Base-by-base conservation (phyloP, 2,888 invertebrate genomes). In the Herminia tarsipennalis region DNA sequence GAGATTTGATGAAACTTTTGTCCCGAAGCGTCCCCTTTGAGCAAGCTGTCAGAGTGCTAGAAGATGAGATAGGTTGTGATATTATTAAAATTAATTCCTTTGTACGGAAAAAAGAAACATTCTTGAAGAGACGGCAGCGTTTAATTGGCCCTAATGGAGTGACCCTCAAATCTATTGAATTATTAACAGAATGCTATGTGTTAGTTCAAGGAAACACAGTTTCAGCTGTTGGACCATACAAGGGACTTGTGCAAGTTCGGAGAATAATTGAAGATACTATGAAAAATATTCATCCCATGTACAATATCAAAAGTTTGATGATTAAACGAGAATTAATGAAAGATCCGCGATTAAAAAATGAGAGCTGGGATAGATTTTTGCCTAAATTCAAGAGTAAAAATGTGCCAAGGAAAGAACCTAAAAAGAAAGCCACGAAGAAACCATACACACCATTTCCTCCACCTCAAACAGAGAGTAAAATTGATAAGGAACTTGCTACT, bases 231-330 rank as follows among this genome's bases (percentile, higher is more conserved):
- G 99, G 99, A 0, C 98, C 99, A 1, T 97, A 98, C 75, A 96
- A 95, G 85, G 99, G 99, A 0, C 81, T 97, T 14, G 94, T 95
- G 43, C 96, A 97, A 82, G 97, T 97, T 0, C 92, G 98, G 42
- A 94, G 96, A 66, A 97, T 99, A 70, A 97, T 97, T 1, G 95
- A 96, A 75, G 99, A 99, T 68, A 98, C 98, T 0, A 99, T 99
- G 99, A 97, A 97, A 77, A 99, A 99, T 83, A 94, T 99, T 41
- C 99, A 99, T 92, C 99, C 99, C 0, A 98, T 99, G 81, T 99
- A 99, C 78, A 99, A 98, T 74, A 98, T 99, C 1, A 97, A 99
- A 91, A 96, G 97, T 1, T 86, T 99, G 36, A 99, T 99, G 99
- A 98, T 99, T 36, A 99, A 99, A 81, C 93, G 95, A 63, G 99